These are phyloP conservation scores for Nanorana parkeri DNA, from an alignment of 2,113 vertebrate genomes.

Conservation along the genomic window DNA sequence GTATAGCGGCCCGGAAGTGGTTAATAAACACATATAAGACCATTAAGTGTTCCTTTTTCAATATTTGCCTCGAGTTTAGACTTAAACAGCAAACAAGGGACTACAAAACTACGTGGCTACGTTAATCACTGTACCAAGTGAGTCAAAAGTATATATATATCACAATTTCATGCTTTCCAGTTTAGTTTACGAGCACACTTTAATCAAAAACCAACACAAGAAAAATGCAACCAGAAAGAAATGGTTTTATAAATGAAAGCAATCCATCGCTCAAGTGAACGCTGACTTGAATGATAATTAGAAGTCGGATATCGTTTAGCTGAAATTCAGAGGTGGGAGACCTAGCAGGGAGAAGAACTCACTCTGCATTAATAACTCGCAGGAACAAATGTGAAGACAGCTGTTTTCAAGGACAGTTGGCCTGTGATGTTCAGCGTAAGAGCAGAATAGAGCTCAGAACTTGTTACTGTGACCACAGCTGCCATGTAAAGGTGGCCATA, in stretches of 20 bases:
- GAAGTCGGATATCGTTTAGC: background rate
- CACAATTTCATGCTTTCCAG: too few relatives aligned
- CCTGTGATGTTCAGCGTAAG: background rate
- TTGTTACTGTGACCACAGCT: background rate
- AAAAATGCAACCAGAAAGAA: background rate
- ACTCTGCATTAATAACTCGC: slow-evolving; percentile 1
- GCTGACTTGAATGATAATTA: background rate
- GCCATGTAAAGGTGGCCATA: too few relatives aligned
- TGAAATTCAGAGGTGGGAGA: slow-evolving; percentile 19
- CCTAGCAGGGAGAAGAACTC: background rate
- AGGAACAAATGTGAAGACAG: slow-evolving; percentile 35
- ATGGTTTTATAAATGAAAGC: background rate
- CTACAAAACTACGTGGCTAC: too few relatives aligned
- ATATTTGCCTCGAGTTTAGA: too few relatives aligned
- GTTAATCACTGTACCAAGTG: too few relatives aligned
- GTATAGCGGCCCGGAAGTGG: too few relatives aligned
- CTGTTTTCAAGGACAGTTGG: slow-evolving; percentile 32
- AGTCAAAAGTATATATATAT: too few relatives aligned
- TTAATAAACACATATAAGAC: too few relatives aligned
- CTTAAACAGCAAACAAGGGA: too few relatives aligned
- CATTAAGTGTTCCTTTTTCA: too few relatives aligned
- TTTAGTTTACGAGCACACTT: too few relatives aligned
- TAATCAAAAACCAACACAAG: background rate
- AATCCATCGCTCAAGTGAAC: background rate
- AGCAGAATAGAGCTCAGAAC: background rate